Conservation (phyloP, 2,888 invertebrate genomes). For the Tholera decimalis region DNA sequence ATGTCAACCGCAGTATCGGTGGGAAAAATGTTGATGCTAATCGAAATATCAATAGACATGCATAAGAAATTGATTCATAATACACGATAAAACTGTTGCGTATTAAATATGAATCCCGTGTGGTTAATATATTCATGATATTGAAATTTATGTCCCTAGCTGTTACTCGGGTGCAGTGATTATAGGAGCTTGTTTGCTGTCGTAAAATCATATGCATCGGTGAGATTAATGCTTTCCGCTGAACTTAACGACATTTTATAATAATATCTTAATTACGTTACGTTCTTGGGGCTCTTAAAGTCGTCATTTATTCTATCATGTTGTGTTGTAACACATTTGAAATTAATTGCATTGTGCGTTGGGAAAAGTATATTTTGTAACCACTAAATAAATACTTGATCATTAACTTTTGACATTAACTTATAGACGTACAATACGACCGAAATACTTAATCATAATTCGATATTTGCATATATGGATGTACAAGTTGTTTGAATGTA, state of each 20-base stretch:
- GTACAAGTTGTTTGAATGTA: conserved; percentile 46
- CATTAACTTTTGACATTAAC: conserved; percentile 27
- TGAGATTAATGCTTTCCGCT: conserved; percentile 80
- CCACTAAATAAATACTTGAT: conserved; percentile 10
- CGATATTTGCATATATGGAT: conserved; percentile 47
- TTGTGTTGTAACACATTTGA: conserved; percentile 39
- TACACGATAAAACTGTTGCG: conserved; percentile 40
- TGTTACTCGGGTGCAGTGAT: conserved; percentile 63
- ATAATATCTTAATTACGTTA: conserved; percentile 72
- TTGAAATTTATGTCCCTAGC: conserved; percentile 58
- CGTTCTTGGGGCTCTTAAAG: conserved; percentile 49
- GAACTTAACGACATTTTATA: conserved; percentile 73
- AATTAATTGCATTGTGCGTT: conserved; percentile 32
- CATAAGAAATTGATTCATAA: conserved; percentile 43
- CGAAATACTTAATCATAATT: conserved; percentile 15
- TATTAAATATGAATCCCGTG: conserved; percentile 46
- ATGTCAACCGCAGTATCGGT: conserved; percentile 44
- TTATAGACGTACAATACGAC: conserved; percentile 4
- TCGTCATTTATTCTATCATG: conserved; percentile 16
- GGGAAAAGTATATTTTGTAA: conserved; percentile 32
- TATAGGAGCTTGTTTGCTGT: conserved; percentile 56
- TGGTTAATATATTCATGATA: conserved; percentile 59
- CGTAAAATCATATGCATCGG: conserved; percentile 70
- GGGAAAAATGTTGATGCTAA: conserved; percentile 58
- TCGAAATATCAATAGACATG: conserved; percentile 39